Evolutionary conservation across 1,140 invertebrate genomes (phyloP).

Genomic region (Zaprionus davidi): DNA sequence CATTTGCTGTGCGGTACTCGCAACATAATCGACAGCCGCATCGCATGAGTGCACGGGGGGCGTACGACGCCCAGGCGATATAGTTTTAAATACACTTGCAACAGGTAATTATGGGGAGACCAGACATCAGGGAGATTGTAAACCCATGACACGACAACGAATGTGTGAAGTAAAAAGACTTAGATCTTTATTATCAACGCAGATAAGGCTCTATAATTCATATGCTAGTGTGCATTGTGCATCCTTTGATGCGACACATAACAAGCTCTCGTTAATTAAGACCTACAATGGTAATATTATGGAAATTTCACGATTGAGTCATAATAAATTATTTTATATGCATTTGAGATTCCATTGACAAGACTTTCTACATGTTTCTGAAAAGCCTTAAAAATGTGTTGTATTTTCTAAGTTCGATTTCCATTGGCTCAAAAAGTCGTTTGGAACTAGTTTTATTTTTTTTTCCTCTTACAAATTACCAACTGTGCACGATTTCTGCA

Average conservation of each 20-base stretch:
- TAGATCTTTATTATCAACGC: slow-evolving; percentile 28
- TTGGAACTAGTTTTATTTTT: slow-evolving; percentile 59
- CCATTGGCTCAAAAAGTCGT: slow-evolving; percentile 47
- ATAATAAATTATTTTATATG: not conserved
- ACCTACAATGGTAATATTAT: not conserved
- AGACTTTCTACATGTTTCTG: not conserved
- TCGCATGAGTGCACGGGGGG: slow-evolving; percentile 61
- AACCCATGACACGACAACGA: not conserved
- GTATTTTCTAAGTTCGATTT: not conserved
- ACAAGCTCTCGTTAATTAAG: slow-evolving; percentile 2
- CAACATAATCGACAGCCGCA: slow-evolving; percentile 38
- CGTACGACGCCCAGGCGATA: slow-evolving; percentile 54
- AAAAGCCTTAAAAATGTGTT: not conserved
- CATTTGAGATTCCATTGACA: not conserved
- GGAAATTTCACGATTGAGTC: not conserved
- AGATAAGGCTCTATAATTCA: slow-evolving; percentile 6
- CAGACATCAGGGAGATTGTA: slow-evolving; percentile 37
- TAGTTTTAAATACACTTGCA: slow-evolving; percentile 54
- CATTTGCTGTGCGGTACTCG: slow-evolving; percentile 28
- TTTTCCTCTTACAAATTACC: slow-evolving; percentile 6
- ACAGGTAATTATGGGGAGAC: slow-evolving; percentile 53
- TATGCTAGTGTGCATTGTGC: not conserved
- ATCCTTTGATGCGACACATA: not conserved
- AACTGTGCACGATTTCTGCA: slow-evolving; percentile 67
- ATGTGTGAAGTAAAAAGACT: slow-evolving; percentile 32